Base-by-base conservation (phyloP, 2,888 invertebrate genomes). In the Hyppa rectilinea region DNA sequence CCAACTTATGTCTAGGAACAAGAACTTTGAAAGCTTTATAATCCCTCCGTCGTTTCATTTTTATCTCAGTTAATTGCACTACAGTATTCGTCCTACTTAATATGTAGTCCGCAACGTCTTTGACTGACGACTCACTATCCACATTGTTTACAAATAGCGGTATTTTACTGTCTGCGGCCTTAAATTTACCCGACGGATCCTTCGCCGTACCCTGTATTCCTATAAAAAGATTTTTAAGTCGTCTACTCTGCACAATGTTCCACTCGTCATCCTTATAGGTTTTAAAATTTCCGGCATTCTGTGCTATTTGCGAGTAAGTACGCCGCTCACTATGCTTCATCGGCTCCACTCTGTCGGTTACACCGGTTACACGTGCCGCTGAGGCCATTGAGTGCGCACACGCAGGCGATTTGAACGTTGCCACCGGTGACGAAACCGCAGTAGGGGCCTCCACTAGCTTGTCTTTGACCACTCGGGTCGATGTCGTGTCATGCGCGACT, bases 111-210 rank as follows among this genome's bases (percentile, higher is more conserved):
- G n/a, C n/a, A n/a, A n/a, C n/a, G n/a, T n/a, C n/a, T n/a, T n/a
- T n/a, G n/a, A n/a, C n/a, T n/a, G n/a, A n/a, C n/a, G n/a, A n/a
- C n/a, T n/a, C n/a, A n/a, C n/a, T 49, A 7, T 49, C 23, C 23
- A 26, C 26, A 49, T 49, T 49, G 20, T 49, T 49, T 49, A 49
- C 49, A 49, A 49, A 49, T 14, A 49, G 49, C n/a, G 49, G 49
- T 23, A 49, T 49, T 49, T 49, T 49, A 12, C 49, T 49, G 4
- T 49, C 49, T 49, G 49, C 49, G 2, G 49, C 49, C 49, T 49
- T 49, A 49, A 49, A 49, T 23, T 49, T 49, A 49, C 14, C 14
- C n/a, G 49, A 4, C 4, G 23, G 12, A 23, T 26, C 12, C 49
- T 49, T 49, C 14, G 49, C 49, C 49, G 12, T 49, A 12, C 49